Evolutionary conservation across 92 coral and sea anemone genomes (phyloP).

Genomic region (Palythoa grandiflora): DNA sequence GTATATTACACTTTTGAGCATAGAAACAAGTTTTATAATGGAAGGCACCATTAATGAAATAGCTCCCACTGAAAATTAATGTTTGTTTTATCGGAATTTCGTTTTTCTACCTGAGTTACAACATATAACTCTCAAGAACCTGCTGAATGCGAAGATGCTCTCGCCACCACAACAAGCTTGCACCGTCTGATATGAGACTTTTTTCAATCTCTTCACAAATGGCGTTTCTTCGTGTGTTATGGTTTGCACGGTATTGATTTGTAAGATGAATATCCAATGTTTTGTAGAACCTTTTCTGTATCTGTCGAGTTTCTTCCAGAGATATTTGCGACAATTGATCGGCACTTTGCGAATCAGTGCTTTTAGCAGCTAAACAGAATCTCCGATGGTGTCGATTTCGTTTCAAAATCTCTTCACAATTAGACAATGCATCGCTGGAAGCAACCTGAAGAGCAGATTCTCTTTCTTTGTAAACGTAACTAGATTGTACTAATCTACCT

Average conservation of each 20-base stretch:
- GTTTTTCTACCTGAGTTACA: conserved; percentile 13
- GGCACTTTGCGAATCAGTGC: background rate
- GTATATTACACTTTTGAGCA: no score
- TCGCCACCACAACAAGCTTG: conserved; percentile 57
- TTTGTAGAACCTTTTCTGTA: conserved; percentile 52
- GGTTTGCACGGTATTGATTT: conserved; percentile 63
- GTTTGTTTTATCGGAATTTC: background rate
- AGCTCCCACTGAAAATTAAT: no score
- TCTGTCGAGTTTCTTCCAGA: conserved; percentile 16
- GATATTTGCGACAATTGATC: conserved; percentile 16
- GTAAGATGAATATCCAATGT: conserved; percentile 69
- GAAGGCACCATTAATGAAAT: no score
- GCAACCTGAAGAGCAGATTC: background rate
- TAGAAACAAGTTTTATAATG: no score
- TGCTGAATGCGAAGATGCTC: conserved; percentile 73
- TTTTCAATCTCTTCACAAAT: conserved; percentile 82
- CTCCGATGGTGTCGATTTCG: background rate
- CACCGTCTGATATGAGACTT: conserved; percentile 30
- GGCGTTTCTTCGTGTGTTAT: conserved; percentile 73
- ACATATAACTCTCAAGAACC: conserved; percentile 69
- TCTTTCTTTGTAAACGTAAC: conserved; percentile 1
- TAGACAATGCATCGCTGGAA: background rate
- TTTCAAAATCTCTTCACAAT: background rate
- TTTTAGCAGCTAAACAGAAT: background rate
- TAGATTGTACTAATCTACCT: background rate